Evolutionary conservation across 2,797 vertebrate genomes (phyloP).

Genomic region (Gambusia yucatana): DNA sequence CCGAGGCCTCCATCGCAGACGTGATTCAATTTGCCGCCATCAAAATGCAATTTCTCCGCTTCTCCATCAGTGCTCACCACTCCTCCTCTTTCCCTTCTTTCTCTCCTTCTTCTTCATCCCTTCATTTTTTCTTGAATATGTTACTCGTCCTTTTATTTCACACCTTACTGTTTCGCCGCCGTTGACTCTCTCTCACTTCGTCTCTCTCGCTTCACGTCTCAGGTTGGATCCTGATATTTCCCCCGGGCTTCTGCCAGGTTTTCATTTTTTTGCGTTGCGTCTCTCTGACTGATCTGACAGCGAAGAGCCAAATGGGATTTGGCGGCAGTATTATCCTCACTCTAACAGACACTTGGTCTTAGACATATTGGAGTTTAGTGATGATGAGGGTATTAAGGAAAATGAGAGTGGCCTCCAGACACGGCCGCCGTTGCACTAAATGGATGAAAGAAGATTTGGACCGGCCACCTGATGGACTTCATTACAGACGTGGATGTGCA

Average conservation of each 20-base stretch:
- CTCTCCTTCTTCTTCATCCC: background rate
- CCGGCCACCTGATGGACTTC: background rate
- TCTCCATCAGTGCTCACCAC: slow-evolving; percentile 28
- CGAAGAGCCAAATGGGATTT: slow-evolving; percentile 2
- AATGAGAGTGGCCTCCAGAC: slow-evolving; percentile 19
- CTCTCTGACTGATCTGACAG: slow-evolving; percentile 23
- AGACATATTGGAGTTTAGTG: slow-evolving; percentile 18
- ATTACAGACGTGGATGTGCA: slow-evolving; percentile 16
- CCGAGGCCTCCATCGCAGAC: slow-evolving; percentile 46
- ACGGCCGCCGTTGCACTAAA: slow-evolving; percentile 1
- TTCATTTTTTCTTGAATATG: slow-evolving; percentile 27
- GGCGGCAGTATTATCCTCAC: slow-evolving; percentile 2
- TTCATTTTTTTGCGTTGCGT: slow-evolving; percentile 28
- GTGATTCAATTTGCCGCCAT: slow-evolving; percentile 72
- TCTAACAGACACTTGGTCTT: background rate
- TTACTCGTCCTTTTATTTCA: slow-evolving; percentile 24
- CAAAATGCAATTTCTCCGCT: slow-evolving; percentile 67
- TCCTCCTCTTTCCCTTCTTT: background rate
- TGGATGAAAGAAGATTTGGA: slow-evolving; percentile 1
- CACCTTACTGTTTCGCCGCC: slow-evolving; percentile 17
- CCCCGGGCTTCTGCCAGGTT: slow-evolving; percentile 23
- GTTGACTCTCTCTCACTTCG: slow-evolving; percentile 28
- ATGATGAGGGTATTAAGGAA: slow-evolving; percentile 12
- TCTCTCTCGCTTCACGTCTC: slow-evolving; percentile 36
- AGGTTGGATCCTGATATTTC: slow-evolving; percentile 57